These are phyloP conservation scores for Leptinotarsa haldemani DNA, from an alignment of 2,888 invertebrate genomes.

Conservation along the genomic window DNA sequence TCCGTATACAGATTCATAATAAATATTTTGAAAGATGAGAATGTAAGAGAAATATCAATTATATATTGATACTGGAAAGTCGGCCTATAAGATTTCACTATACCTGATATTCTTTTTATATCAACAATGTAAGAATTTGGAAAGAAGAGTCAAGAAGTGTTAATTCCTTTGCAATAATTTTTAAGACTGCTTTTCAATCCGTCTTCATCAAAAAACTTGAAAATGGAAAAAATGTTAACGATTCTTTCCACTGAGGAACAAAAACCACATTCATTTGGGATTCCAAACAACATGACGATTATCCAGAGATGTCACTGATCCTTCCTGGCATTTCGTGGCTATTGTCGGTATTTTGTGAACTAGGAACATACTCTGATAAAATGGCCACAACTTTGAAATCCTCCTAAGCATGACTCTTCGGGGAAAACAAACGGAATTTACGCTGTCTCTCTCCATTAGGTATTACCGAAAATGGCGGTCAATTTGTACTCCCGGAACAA, in stretches of 20 bases:
- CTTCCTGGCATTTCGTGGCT: background rate
- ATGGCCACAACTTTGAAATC: background rate
- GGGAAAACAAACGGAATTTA: background rate
- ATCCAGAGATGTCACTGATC: background rate
- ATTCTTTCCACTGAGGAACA: no score
- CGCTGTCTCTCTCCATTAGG: background rate
- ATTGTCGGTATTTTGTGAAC: background rate
- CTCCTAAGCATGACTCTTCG: background rate
- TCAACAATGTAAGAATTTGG: no score
- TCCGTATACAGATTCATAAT: no score
- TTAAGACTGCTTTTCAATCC: no score
- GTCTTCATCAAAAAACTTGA: no score
- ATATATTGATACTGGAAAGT: no score
- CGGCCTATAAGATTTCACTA: no score
- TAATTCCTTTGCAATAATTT: no score
- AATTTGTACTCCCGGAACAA: conserved; percentile 13
- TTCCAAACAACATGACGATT: background rate
- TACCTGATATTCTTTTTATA: no score
- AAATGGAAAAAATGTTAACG: no score
- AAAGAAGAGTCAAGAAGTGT: rapidly evolving
- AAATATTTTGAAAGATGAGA: no score
- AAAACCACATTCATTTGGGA: background rate
- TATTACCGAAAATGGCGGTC: conserved; percentile 1
- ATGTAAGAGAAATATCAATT: no score
- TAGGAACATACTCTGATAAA: background rate